Evolutionary conservation across 2,888 invertebrate species (phyloP).

Genomic region (Troides oblongomaculatus): DNA sequence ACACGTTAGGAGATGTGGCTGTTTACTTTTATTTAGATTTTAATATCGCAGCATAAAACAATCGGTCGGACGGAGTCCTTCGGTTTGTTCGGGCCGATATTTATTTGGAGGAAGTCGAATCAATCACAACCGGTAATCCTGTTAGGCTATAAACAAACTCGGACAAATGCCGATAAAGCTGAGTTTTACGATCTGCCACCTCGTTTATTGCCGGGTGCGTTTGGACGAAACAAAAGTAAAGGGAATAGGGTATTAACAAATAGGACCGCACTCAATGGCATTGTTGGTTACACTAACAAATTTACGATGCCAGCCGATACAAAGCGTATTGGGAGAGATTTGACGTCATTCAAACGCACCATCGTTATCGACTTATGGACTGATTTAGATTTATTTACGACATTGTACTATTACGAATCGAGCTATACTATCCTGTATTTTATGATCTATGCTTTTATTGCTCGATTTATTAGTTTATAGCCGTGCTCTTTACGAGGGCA

Average conservation of each 20-base stretch:
- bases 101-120: conserved; percentile 67
- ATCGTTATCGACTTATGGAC: conserved; percentile 47
- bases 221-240: conserved; percentile 59
- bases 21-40: conserved; percentile 50
- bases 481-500: conserved; percentile 12
- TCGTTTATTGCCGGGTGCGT: conserved; percentile 65
- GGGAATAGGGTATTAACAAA: conserved; percentile 59
- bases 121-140: conserved; percentile 74
- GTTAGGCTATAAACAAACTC: conserved; percentile 69
- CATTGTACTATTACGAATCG: conserved; percentile 42
- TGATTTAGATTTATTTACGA: conserved; percentile 57
- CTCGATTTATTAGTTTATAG: conserved; percentile 38
- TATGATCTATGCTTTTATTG: conserved; percentile 41
- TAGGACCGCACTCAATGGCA: conserved; percentile 57
- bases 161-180: conserved; percentile 64
- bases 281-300: conserved; percentile 55
- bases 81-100: conserved; percentile 53
- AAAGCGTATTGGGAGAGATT: conserved; percentile 51
- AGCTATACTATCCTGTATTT: conserved; percentile 41
- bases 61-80: conserved; percentile 54
- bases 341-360: conserved; percentile 59
- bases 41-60: conserved; percentile 60
- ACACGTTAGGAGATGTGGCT: conserved; percentile 51
- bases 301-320: conserved; percentile 58
- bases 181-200: conserved; percentile 72